Evolutionary conservation across 35 echinoderm and acorn worm genomes (phyloP).

Genomic region (Heliocidaris erythrogramma): DNA sequence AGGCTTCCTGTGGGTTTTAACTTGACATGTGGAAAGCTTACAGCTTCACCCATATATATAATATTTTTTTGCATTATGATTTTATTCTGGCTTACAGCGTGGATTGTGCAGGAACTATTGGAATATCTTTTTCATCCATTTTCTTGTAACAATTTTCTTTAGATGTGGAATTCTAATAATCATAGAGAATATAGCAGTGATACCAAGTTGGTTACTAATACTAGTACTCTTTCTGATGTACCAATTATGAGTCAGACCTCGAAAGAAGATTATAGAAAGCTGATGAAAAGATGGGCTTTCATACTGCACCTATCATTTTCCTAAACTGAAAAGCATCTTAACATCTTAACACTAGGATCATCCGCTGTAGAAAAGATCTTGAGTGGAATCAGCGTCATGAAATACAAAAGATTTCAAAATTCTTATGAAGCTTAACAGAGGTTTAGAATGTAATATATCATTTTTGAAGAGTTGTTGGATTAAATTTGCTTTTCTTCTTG

Average conservation of each 20-base stretch:
- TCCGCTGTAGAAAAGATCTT: not conserved
- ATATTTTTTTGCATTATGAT: not conserved
- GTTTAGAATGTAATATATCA: not conserved
- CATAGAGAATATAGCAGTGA: not conserved
- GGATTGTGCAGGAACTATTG: too few species aligned
- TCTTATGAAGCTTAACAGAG: not conserved
- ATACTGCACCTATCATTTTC: not conserved
- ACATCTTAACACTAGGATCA: not conserved
- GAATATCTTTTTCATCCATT: not conserved
- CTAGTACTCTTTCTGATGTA: not conserved
- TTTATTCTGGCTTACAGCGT: not conserved
- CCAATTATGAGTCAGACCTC: not conserved
- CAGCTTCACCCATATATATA: not conserved
- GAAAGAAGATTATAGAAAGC: not conserved
- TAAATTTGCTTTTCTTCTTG: not conserved
- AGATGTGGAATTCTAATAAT: not conserved
- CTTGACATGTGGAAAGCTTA: too few species aligned
- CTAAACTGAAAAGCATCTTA: not conserved
- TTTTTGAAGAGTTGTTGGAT: conserved; percentile 4
- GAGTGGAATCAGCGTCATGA: not conserved
- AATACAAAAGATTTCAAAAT: not conserved
- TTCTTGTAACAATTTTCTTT: not conserved
- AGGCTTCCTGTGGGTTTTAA: not conserved
- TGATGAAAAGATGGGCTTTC: not conserved
- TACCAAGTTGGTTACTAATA: not conserved